phyloP scores from a whole-genome alignment of 2,113 vertebrate genomes.

The Phaethon lepturus region DNA sequence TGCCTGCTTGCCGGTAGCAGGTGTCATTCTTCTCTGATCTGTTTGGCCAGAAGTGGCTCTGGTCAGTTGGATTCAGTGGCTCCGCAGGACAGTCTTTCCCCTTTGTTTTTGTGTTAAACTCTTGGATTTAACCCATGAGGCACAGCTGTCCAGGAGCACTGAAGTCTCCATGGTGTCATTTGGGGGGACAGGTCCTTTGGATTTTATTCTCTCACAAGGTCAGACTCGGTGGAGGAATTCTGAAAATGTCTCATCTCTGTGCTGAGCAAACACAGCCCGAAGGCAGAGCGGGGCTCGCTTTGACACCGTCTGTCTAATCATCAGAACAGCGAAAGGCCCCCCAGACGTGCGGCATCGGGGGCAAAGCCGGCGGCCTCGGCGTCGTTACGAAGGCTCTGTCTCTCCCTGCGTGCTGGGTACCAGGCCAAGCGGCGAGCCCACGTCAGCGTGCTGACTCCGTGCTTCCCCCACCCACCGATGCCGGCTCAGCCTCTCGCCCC shows the following conservation, averaged over 20 bases:
- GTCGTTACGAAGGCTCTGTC: rapidly evolving
- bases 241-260: constrained; percentile 31
- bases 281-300: background rate
- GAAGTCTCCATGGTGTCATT: background rate
- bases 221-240: background rate
- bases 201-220: constrained; percentile 17
- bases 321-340: background rate
- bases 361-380: background rate
- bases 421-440: background rate
- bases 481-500: background rate
- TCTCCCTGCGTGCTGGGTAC: background rate
- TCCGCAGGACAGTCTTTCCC: background rate
- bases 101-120: background rate
- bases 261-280: background rate
- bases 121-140: background rate
- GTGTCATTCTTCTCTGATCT: background rate
- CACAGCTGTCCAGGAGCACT: background rate
- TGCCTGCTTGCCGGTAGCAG: background rate
- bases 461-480: background rate
- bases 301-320: constrained; percentile 6
- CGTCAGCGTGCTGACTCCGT: background rate
- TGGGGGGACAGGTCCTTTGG: background rate
- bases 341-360: background rate
- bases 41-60: background rate
- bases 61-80: background rate